Conservation (phyloP, 2,888 invertebrate genomes). For the Invenusta paracnida region DNA sequence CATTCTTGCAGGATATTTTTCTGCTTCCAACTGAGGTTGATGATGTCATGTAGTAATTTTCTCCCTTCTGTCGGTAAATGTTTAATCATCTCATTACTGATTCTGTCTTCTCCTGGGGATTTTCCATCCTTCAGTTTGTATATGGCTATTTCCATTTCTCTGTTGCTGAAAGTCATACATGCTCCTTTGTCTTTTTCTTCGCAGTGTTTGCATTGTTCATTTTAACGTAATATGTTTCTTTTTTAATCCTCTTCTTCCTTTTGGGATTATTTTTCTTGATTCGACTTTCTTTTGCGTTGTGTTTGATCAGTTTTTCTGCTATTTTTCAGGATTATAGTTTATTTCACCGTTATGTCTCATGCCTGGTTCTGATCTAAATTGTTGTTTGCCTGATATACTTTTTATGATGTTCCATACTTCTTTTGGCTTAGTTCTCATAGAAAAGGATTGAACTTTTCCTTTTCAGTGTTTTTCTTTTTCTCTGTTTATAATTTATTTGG, state of each 20-base stretch:
- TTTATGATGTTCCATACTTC: not conserved
- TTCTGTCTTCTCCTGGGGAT: constrained; percentile 30
- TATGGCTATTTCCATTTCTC: constrained; percentile 19
- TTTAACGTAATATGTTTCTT: not conserved
- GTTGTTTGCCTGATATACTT: not conserved
- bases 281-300: not conserved
- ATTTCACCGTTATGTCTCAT: not conserved
- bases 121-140: not conserved
- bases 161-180: constrained; percentile 8
- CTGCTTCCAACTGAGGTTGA: not conserved
- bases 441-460: not conserved
- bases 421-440: not conserved
- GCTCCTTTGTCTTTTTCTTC: constrained; percentile 15
- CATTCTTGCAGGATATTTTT: constrained; percentile 15
- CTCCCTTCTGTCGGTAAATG: not conserved
- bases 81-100: constrained; percentile 25
- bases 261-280: constrained; percentile 23
- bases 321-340: not conserved
- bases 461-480: not conserved
- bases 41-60: not conserved
- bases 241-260: not conserved
- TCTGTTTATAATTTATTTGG: not conserved
- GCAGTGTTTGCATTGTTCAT: not conserved
- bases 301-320: constrained; percentile 6
- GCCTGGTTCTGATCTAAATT: not conserved